Percentiles rank a stretch among this genome's conserved stretches.
These are phyloP conservation scores for Capreolus pygargus DNA, from an alignment of 2,113 vertebrate genomes.

Conservation along the genomic window DNA sequence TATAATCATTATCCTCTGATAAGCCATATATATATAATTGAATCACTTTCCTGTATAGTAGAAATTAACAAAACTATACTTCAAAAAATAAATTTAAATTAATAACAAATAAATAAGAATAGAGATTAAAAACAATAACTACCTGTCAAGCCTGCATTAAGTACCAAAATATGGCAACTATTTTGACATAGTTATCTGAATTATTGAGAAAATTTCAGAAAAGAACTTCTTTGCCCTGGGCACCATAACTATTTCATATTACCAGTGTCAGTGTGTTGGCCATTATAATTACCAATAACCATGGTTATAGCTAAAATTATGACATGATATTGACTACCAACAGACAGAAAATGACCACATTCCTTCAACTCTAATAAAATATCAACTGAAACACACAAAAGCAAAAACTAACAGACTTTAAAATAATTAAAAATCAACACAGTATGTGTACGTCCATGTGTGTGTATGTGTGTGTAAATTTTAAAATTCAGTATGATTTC, in stretches of 20 bases:
- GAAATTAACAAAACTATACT: background rate
- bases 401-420: background rate
- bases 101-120: background rate
- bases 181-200: background rate
- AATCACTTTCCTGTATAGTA: background rate
- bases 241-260: background rate
- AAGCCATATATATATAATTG: background rate
- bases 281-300: background rate
- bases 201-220: background rate
- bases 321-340: background rate
- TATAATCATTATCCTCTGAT: background rate
- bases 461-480: background rate
- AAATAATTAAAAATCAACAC: background rate
- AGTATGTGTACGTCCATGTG: background rate
- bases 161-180: background rate
- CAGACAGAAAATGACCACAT: background rate
- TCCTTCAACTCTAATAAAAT: background rate
- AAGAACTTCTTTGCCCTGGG: background rate
- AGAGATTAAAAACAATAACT: background rate
- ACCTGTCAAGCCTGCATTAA: background rate
- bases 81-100: background rate
- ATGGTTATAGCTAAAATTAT: background rate
- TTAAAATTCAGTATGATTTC: background rate
- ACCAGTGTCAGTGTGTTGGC: background rate
- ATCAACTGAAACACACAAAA: background rate